Evolutionary conservation across 92 coral and sea anemone species (phyloP).

Genomic region (Nematostella vectensis): DNA sequence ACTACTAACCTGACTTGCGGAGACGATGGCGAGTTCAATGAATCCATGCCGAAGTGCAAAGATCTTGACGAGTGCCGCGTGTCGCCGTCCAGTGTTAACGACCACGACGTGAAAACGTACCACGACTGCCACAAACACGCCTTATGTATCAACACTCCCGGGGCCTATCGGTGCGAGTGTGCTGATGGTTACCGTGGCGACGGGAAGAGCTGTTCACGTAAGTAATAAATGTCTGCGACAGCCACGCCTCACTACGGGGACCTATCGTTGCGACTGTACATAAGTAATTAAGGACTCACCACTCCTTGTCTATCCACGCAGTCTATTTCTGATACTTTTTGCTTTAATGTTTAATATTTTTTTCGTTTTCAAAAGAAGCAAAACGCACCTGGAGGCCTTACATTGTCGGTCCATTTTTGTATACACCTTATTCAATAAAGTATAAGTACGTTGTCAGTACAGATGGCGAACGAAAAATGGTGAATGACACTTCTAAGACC

Average conservation of each 20-base stretch:
- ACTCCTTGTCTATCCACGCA: too few relatives aligned
- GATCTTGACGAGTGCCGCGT: constrained; percentile 55
- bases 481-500: too few relatives aligned
- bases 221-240: too few relatives aligned
- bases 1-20: constrained; percentile 51
- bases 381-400: too few relatives aligned
- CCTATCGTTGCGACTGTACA: too few relatives aligned
- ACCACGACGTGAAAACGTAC: constrained; percentile 16
- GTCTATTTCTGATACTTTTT: background rate
- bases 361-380: too few relatives aligned
- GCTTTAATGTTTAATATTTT: background rate
- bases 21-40: constrained; percentile 43
- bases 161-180: constrained; percentile 48
- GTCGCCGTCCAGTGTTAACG: constrained; percentile 20
- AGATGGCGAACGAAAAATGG: too few relatives aligned
- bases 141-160: constrained; percentile 49
- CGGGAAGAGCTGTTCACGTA: constrained; percentile 51
- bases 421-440: too few relatives aligned
- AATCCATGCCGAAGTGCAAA: constrained; percentile 47
- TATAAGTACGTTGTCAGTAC: too few relatives aligned
- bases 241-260: background rate
- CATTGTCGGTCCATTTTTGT: too few relatives aligned
- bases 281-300: too few relatives aligned
- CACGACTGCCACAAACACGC: constrained; percentile 54
- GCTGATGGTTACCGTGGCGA: constrained; percentile 38